Conservation (phyloP, 2,113 vertebrate species). For the Etheostoma cragini region DNA sequence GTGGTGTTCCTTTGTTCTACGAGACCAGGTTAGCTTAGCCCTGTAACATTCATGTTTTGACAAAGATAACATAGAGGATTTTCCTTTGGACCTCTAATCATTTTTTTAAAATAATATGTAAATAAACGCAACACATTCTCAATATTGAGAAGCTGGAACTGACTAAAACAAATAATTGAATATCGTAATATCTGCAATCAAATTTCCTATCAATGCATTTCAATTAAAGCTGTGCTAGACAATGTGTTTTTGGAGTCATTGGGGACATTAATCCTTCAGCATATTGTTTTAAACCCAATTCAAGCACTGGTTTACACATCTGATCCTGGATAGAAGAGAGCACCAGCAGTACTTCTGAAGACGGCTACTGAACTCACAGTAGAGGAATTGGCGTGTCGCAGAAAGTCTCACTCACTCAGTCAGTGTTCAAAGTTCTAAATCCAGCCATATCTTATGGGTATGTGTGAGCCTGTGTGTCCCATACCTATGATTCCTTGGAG, state of each 20-base stretch:
- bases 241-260: no score
- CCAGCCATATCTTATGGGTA: background rate
- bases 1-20: no score
- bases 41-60: background rate
- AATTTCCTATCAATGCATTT: background rate
- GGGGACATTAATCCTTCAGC: no score
- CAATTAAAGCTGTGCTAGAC: background rate
- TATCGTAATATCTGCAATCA: background rate
- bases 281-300: no score
- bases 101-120: background rate
- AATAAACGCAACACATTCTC: background rate
- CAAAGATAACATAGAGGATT: background rate
- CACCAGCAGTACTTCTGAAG: background rate
- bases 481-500: conserved; percentile 5
- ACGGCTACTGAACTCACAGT: background rate
- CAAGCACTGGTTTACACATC: no score
- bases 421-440: conserved; percentile 1
- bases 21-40: no score
- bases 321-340: background rate
- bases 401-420: background rate
- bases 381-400: background rate
- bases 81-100: background rate
- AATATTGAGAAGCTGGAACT: background rate
- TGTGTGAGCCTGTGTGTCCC: background rate
- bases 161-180: no score